phyloP scores from a whole-genome alignment of 2,888 invertebrate genomes.

The Drosophila fungiperda region DNA sequence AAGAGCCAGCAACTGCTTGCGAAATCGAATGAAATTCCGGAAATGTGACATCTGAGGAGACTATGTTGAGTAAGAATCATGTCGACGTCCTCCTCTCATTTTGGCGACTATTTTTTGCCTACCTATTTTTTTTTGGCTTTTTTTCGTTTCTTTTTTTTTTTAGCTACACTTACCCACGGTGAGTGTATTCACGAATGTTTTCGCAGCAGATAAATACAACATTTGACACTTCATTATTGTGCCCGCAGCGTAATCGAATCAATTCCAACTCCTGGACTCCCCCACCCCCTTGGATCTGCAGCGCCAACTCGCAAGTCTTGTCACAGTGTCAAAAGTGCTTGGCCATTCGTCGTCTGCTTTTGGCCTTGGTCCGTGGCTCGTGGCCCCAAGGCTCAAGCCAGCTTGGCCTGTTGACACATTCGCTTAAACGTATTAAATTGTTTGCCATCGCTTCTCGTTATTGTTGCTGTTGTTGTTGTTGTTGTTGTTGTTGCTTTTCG shows the following conservation, averaged over 20 bases:
- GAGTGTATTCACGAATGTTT: constrained; percentile 60
- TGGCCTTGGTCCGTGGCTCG: constrained; percentile 39
- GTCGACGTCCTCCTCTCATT: constrained; percentile 36
- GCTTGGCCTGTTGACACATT: constrained; percentile 82
- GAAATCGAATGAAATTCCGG: constrained; percentile 77
- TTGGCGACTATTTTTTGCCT: constrained; percentile 59
- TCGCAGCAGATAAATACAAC: constrained; percentile 80
- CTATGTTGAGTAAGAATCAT: constrained; percentile 38
- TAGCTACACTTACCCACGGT: constrained; percentile 23
- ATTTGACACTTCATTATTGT: constrained; percentile 84
- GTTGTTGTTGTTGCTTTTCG: constrained; percentile 31
- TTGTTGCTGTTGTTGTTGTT: constrained; percentile 54
- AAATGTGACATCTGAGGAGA: constrained; percentile 62
- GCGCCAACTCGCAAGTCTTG: constrained; percentile 34
- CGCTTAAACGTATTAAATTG: constrained; percentile 81
- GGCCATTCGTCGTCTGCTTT: constrained; percentile 57
- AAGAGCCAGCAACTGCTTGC: constrained; percentile 26
- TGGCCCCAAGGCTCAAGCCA: constrained; percentile 66
- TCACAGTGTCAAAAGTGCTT: constrained; percentile 73
- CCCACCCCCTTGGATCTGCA: neutral
- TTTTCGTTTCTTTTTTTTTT: neutral
- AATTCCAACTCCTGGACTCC: constrained; percentile 67
- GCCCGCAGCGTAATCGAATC: constrained; percentile 81
- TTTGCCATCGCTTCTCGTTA: constrained; percentile 69
- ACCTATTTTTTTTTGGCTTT: constrained; percentile 41